Evolutionary conservation across 2,113 vertebrate species (phyloP), one percentile per base, ranked within the genome.

Genomic region (Pangasianodon gigas): DNA sequence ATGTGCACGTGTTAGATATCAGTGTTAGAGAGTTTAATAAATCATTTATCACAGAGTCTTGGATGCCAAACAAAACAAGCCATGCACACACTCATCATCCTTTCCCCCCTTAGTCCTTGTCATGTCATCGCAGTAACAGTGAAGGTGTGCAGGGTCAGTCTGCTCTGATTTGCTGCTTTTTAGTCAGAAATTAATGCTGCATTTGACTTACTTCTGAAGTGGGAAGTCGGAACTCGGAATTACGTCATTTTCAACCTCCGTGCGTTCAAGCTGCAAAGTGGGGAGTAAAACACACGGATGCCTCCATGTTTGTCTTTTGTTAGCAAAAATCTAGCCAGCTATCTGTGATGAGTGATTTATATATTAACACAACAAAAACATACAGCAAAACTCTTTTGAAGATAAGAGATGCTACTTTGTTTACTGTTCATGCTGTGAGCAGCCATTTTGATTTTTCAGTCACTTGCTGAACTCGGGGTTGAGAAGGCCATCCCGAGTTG

Each of bases 111-210:
- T 18, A 1, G 37, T 26, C 16, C 67, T 37, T 37, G 46, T 79
- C n/a, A 60, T 74, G 56, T 81, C 37, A 81, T 6, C 69, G 65
- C 58, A 46, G 51, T 81, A 46, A 62, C 56, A 79, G 26, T 52
- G 58, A 41, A 85, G 37, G 69, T 65, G 46, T 74, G 26, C 77
- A n/a, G 41, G 44, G 51, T n/a, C 32, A 13, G 87, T 46, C 9
- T 71, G 6, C 67, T 13, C 71, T 29, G 86, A 92, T 83, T 88
- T 71, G 79, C 41, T 83, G 56, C 41, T 46, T 67, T 1, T 26
- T 60, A 89, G 87, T 67, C 86, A 54, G 90, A 90, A 77, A 86
- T 85, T 58, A 75, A 75, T 44, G 6, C 71, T 44, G 18, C 2
- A 48, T 24, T 4, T 48, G 74, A 77, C 21, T 41, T 44, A 16